These are phyloP conservation scores for Daktulosphaira vitifoliae DNA, from an alignment of 1,140 invertebrate species.

Conservation along the genomic window DNA sequence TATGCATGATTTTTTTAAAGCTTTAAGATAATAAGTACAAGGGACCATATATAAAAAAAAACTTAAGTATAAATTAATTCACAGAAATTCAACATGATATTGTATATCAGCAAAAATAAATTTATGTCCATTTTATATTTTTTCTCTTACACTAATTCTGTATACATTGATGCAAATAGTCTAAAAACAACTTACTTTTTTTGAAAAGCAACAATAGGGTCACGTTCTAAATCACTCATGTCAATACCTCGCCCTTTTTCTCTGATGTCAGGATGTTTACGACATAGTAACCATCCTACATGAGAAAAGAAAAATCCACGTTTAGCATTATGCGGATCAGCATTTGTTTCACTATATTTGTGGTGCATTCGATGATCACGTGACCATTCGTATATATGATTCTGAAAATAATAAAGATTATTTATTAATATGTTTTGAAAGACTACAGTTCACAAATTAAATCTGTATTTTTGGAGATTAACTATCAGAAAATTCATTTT, in stretches of 20 bases:
- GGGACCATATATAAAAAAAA: too few relatives aligned
- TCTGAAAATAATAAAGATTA: conserved; percentile 50
- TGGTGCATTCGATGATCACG: conserved; percentile 83
- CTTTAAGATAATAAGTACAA: too few relatives aligned
- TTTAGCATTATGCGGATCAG: conserved; percentile 73
- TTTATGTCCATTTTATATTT: too few relatives aligned
- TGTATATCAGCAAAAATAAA: too few relatives aligned
- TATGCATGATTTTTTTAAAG: too few relatives aligned
- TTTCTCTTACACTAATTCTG: too few relatives aligned
- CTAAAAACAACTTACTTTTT: conserved; percentile 53
- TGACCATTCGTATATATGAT: conserved; percentile 57
- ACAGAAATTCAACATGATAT: too few relatives aligned
- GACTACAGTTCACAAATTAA: too few relatives aligned
- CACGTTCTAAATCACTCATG: conserved; percentile 70
- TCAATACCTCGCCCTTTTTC: conserved; percentile 69
- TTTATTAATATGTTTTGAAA: too few relatives aligned
- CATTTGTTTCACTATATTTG: conserved; percentile 84
- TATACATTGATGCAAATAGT: not conserved
- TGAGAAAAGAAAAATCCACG: conserved; percentile 82
- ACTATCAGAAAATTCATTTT: too few relatives aligned
- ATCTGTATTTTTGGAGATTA: too few relatives aligned
- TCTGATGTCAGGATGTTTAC: conserved; percentile 76
- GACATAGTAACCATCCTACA: conserved; percentile 78
- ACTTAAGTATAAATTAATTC: too few relatives aligned
- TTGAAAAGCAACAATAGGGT: conserved; percentile 79